A percentile compares a stretch with the other conserved stretches of the same genome.
Conservation (phyloP, 1,140 invertebrate species). For the Drosophila simulans region DNA sequence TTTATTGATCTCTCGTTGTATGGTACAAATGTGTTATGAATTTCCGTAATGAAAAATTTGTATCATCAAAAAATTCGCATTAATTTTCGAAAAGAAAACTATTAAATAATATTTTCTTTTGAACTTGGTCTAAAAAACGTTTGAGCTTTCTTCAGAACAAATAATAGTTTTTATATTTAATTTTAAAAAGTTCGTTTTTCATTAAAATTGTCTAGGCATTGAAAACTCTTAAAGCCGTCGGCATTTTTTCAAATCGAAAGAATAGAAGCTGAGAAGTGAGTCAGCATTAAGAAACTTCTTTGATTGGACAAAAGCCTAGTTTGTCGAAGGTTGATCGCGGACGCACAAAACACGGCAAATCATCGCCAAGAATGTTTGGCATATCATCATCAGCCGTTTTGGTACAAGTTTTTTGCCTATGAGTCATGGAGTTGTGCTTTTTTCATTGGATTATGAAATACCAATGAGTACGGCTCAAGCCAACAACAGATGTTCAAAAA, state of each 20-base stretch:
- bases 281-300: slow-evolving; percentile 23
- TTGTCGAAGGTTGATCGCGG: slow-evolving; percentile 21
- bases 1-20: background rate
- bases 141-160: too few relatives aligned
- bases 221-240: slow-evolving; percentile 22
- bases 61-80: too few relatives aligned
- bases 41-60: too few relatives aligned
- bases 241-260: background rate
- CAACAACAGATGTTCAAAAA: slow-evolving; percentile 24
- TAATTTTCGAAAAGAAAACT: too few relatives aligned
- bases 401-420: slow-evolving; percentile 25
- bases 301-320: slow-evolving; percentile 18
- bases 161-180: too few relatives aligned
- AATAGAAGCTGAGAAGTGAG: slow-evolving; percentile 14
- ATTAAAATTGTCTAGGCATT: too few relatives aligned
- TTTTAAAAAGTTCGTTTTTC: background rate
- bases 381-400: slow-evolving; percentile 33
- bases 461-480: slow-evolving; percentile 14
- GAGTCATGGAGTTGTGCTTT: slow-evolving; percentile 26
- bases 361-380: slow-evolving; percentile 41
- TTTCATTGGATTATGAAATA: slow-evolving; percentile 43
- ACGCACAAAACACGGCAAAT: slow-evolving; percentile 37
- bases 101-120: too few relatives aligned
- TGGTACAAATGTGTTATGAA: too few relatives aligned
- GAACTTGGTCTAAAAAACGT: too few relatives aligned